Base-by-base conservation (phyloP, 2,797 vertebrate species). In the Pipistrellus nathusii region DNA sequence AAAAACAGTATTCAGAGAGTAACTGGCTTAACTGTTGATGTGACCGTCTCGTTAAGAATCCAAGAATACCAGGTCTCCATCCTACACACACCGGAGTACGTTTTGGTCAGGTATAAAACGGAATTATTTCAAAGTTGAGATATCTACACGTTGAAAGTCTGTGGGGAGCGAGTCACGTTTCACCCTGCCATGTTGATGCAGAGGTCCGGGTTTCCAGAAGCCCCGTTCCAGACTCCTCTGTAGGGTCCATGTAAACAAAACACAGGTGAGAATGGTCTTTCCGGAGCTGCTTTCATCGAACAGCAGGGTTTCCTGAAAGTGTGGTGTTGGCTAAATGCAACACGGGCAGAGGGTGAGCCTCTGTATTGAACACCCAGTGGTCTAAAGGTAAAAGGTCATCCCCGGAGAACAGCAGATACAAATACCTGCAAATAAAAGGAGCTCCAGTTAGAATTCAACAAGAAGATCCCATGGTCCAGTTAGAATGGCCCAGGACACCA, bases 301-400 rank as follows among this genome's bases (percentile, higher is more conserved):
- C 98, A 95, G 98, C 98, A 97, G 99, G 98, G 80, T 99, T 99
- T 98, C 99, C 99, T 80, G 99, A 99, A 97, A 99, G 98, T 72
- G 99, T 99, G 97, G 99, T 98, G 98, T 99, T 99, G 94, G 98
- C 99, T 98, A 99, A 98, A 97, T 98, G 99, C 97, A 99, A 98
- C 97, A 99, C 99, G 8, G 99, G 99, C 93, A 99, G 98, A 25
- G 99, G 99, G 96, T 99, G 99, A 93, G 99, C 99, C 98, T 99
- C 99, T 5, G 99, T 99, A 98, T 99, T 99, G 98, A 99, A 99
- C 93, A 99, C 99, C 99, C 99, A 99, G 97, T 98, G 99, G 97
- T 99, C 99, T 97, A 99, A 98, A 41, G 99, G 99, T 98, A 99
- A 98, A 97, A 99, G 99, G 97, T 99, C 99, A 76, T 99, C 99